Conservation (phyloP, 2,113 vertebrate species). For the cat (Felis catus) region DNA sequence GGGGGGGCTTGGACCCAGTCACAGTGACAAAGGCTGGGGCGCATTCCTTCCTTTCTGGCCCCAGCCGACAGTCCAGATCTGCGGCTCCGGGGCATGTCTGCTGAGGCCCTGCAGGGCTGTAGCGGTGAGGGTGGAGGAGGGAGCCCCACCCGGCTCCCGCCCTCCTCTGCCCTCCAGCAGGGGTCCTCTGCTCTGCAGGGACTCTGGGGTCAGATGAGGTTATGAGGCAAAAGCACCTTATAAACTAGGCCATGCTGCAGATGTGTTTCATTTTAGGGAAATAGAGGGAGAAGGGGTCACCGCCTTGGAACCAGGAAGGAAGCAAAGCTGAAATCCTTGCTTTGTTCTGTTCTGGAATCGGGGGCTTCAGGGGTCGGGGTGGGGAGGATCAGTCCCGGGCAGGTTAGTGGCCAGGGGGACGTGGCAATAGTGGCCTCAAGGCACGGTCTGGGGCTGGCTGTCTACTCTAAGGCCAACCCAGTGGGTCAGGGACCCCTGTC, state of each 20-base stretch:
- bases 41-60: rapidly evolving
- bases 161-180: background rate
- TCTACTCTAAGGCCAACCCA: background rate
- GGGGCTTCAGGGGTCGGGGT: background rate
- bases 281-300: rapidly evolving
- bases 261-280: background rate
- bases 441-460: background rate
- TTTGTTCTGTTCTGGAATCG: background rate
- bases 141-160: rapidly evolving
- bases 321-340: background rate
- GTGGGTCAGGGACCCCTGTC: background rate
- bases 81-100: background rate
- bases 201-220: background rate
- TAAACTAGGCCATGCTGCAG: background rate
- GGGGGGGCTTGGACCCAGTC: background rate
- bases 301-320: background rate
- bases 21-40: background rate
- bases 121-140: background rate
- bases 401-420: rapidly evolving
- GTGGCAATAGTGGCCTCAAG: background rate
- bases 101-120: background rate
- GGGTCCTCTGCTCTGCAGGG: too few relatives aligned
- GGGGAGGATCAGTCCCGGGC: background rate
- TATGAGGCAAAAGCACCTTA: background rate
- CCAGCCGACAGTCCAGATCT: rapidly evolving